phyloP scores from a whole-genome alignment of 1,140 invertebrate species.

The Brachionus asplanchnoidis region DNA sequence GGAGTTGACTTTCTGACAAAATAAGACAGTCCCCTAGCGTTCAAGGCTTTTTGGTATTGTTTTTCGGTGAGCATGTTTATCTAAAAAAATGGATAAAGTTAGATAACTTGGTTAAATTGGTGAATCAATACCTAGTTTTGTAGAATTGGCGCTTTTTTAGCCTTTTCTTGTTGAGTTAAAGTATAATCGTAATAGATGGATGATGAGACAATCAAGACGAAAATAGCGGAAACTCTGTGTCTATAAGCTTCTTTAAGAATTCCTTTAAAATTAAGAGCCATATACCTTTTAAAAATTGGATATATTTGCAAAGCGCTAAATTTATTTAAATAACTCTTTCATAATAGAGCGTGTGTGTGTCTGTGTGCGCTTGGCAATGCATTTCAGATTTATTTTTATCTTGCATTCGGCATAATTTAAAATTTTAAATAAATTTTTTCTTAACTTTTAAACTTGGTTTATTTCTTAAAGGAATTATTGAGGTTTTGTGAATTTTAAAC shows the following conservation, averaged over 20 bases:
- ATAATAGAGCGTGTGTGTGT: not conserved
- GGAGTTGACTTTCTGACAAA: not conserved
- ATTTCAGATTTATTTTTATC: not conserved
- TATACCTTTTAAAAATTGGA: not conserved
- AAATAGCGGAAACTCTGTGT: conserved; percentile 36
- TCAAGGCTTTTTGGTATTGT: conserved; percentile 6
- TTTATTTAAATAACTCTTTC: not conserved
- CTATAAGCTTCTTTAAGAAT: conserved; percentile 16
- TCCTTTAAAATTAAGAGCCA: not conserved
- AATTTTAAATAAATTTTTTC: not conserved
- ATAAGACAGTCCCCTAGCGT: not conserved
- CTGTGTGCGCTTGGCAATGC: not conserved
- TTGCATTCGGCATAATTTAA: not conserved
- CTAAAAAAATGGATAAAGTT: not conserved
- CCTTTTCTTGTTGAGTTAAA: conserved; percentile 29
- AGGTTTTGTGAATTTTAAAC: too few relatives aligned
- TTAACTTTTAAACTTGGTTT: not conserved
- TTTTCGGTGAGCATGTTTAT: conserved; percentile 27
- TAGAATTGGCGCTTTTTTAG: not conserved
- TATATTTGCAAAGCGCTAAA: not conserved
- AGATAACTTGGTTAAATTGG: not conserved
- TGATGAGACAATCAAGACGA: conserved; percentile 4
- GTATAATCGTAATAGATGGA: conserved; percentile 35
- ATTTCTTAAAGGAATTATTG: not conserved
- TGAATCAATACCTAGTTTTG: conserved; percentile 5